Percentiles rank a stretch among this genome's conserved stretches.
These are phyloP conservation scores for Candidula unifasciata DNA, from an alignment of 2,888 invertebrate genomes.

Conservation along the genomic window DNA sequence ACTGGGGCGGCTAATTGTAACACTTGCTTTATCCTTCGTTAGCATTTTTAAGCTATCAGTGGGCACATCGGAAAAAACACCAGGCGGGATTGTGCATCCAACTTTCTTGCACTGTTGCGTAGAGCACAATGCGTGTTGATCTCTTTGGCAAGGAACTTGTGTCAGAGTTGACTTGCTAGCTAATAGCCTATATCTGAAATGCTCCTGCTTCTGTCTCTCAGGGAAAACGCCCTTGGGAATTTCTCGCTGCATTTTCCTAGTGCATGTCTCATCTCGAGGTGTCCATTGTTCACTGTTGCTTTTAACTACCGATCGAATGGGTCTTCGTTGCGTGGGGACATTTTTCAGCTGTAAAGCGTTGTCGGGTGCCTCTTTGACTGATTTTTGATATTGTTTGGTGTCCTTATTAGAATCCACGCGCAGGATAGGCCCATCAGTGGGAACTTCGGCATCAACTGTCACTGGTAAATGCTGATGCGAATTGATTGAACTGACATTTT, in stretches of 20 bases:
- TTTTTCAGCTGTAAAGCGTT: neutral
- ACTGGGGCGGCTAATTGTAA: no score
- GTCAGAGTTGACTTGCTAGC: neutral
- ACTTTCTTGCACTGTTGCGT: neutral
- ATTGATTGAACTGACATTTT: no score
- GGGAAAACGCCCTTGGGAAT: neutral
- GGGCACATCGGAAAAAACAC: neutral
- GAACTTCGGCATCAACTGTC: neutral
- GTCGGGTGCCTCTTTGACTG: neutral
- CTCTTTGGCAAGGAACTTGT: neutral
- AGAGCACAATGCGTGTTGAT: neutral
- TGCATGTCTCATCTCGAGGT: neutral
- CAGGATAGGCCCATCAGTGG: neutral
- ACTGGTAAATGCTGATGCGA: neutral
- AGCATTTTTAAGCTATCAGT: neutral
- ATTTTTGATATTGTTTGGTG: no score
- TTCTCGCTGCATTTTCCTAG: neutral
- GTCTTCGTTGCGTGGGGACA: neutral
- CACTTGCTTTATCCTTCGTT: neutral
- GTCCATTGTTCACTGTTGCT: slow-evolving; percentile 30
- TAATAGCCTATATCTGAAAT: slow-evolving; percentile 12
- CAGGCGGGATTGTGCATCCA: neutral
- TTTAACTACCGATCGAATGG: neutral
- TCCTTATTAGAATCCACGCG: neutral
- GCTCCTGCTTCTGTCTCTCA: neutral